phyloP scores from a whole-genome alignment of 2,888 invertebrate species.

The Mythimna albipuncta region DNA sequence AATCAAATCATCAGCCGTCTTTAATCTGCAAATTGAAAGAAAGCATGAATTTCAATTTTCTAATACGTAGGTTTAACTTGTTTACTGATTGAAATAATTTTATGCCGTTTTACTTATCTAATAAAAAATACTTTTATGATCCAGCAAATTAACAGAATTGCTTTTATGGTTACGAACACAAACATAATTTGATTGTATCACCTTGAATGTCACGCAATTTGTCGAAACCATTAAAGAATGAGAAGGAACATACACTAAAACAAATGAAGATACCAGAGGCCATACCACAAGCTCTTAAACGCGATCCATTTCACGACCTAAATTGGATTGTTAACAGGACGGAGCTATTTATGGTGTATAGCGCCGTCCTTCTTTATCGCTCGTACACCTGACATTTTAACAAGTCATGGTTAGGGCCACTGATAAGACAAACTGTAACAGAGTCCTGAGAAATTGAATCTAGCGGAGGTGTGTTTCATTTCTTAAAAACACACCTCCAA shows the following conservation, averaged over 20 bases:
- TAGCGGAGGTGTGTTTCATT: slow-evolving; percentile 30
- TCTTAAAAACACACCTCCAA: slow-evolving; percentile 39
- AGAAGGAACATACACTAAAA: slow-evolving; percentile 10
- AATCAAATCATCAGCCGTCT: not conserved
- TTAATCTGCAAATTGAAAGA: slow-evolving; percentile 7
- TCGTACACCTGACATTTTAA: no score
- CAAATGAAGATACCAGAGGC: not conserved
- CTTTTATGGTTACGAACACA: slow-evolving; percentile 1
- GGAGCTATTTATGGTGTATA: no score
- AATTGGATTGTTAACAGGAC: no score
- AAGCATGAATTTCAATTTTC: slow-evolving; percentile 9
- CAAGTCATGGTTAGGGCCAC: no score
- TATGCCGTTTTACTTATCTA: slow-evolving; percentile 5
- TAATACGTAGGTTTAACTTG: not conserved
- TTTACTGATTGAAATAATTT: not conserved
- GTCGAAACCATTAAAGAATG: slow-evolving; percentile 10
- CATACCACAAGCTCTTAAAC: no score
- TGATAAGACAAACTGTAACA: slow-evolving; percentile 1
- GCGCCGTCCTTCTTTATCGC: no score
- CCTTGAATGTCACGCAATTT: slow-evolving; percentile 5
- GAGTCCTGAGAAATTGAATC: not conserved
- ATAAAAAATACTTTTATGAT: slow-evolving; percentile 20
- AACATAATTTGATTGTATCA: slow-evolving; percentile 24
- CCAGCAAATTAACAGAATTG: slow-evolving; percentile 10
- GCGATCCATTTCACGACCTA: no score